A percentile compares a stretch with the other conserved stretches of the same genome.
Evolutionary conservation across 2,888 invertebrate species (phyloP).

Genomic region (Laspeyria flexula): DNA sequence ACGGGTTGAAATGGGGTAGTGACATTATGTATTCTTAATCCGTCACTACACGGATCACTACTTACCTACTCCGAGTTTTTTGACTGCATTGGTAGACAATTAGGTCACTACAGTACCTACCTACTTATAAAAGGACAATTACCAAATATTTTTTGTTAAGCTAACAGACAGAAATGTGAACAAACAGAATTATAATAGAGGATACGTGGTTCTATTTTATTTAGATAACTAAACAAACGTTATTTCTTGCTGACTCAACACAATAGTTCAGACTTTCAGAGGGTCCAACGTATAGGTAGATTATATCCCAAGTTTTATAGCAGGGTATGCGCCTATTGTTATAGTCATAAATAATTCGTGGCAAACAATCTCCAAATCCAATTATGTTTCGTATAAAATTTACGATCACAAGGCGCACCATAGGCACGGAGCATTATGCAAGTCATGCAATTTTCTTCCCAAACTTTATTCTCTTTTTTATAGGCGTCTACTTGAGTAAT

Average conservation of each 20-base stretch:
- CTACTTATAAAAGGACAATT: too few relatives aligned
- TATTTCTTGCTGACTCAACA: neutral
- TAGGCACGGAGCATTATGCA: conserved; percentile 74
- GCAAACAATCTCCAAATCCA: conserved; percentile 67
- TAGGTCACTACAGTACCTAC: too few relatives aligned
- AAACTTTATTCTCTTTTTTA: conserved; percentile 78
- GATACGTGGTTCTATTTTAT: neutral
- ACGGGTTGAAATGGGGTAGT: too few relatives aligned
- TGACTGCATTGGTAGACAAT: too few relatives aligned
- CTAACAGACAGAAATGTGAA: too few relatives aligned
- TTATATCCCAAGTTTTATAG: conserved; percentile 29
- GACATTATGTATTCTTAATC: too few relatives aligned
- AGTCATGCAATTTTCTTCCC: conserved; percentile 81
- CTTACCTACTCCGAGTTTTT: too few relatives aligned
- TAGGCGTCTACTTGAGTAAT: conserved; percentile 83
- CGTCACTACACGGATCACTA: too few relatives aligned
- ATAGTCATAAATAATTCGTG: conserved; percentile 61
- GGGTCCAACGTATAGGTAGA: neutral
- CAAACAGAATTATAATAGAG: too few relatives aligned
- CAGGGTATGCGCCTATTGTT: conserved; percentile 40
- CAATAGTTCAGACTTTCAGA: neutral
- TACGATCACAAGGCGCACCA: conserved; percentile 59
- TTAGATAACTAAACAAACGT: neutral
- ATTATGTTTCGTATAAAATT: conserved; percentile 68
- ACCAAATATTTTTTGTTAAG: too few relatives aligned